phyloP scores from a whole-genome alignment of 2,888 invertebrate species.

The Drosophila affinis region DNA sequence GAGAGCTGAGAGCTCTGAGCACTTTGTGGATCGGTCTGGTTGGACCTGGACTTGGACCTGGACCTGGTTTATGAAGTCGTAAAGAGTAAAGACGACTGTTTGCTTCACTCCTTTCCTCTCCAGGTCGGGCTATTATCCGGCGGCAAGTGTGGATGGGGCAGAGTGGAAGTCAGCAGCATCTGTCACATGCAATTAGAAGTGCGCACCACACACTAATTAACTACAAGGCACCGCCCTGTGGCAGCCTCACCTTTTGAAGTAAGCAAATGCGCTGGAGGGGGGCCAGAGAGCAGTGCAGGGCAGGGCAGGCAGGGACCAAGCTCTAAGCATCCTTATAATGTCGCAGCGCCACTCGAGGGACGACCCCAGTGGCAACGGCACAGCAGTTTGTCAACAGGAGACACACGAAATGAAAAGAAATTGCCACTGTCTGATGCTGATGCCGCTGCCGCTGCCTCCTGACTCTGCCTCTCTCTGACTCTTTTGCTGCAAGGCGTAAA shows the following conservation, averaged over 20 bases:
- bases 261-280: background rate
- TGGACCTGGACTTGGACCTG: slow-evolving; percentile 1
- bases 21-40: slow-evolving; percentile 5
- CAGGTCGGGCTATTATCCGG: slow-evolving; percentile 6
- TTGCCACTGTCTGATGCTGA: slow-evolving; percentile 70
- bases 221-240: slow-evolving; percentile 50
- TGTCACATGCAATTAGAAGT: slow-evolving; percentile 70
- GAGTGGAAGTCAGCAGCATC: slow-evolving; percentile 41
- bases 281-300: background rate
- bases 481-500: slow-evolving; percentile 28
- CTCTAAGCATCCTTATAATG: slow-evolving; percentile 62
- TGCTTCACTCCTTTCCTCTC: background rate
- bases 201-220: slow-evolving; percentile 71
- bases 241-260: slow-evolving; percentile 41
- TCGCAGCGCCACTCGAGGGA: slow-evolving; percentile 63
- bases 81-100: slow-evolving; percentile 31
- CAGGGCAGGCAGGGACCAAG: slow-evolving; percentile 5
- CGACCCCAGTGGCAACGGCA: slow-evolving; percentile 39
- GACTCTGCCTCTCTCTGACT: background rate
- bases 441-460: slow-evolving; percentile 27
- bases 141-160: slow-evolving; percentile 27
- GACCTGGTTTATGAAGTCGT: slow-evolving; percentile 53
- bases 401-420: slow-evolving; percentile 70
- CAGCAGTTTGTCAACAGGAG: slow-evolving; percentile 71
- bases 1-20: background rate